Conservation (phyloP, 2,888 invertebrate genomes). For the Gisinianus flammeolus region DNA sequence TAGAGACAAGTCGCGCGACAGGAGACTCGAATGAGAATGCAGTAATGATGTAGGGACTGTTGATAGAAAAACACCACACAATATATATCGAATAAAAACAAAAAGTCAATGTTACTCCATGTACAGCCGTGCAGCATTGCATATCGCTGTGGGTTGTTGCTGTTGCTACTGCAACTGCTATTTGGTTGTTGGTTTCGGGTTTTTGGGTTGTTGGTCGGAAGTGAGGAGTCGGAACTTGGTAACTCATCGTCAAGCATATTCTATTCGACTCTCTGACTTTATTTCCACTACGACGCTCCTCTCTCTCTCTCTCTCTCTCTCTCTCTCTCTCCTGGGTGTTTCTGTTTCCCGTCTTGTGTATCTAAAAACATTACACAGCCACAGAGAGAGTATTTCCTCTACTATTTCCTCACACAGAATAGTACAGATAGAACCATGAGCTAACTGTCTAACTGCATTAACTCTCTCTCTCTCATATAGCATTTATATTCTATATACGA, state of each 20-base stretch:
- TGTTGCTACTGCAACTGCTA: not conserved
- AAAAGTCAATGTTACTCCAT: not conserved
- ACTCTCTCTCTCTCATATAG: not conserved
- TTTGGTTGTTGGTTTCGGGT: not conserved
- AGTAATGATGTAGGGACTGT: not conserved
- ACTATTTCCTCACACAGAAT: not conserved
- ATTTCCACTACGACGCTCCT: too few relatives aligned
- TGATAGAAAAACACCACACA: not conserved
- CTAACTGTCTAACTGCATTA: not conserved
- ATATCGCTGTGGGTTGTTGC: not conserved
- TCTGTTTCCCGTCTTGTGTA: constrained; percentile 10
- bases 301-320: too few relatives aligned
- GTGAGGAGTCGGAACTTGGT: not conserved
- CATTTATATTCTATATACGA: not conserved
- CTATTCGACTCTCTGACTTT: too few relatives aligned
- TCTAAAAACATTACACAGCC: constrained; percentile 12
- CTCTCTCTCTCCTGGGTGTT: constrained; percentile 6
- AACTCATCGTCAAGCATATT: not conserved
- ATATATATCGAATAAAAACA: not conserved
- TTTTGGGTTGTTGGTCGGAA: not conserved
- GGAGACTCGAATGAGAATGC: not conserved
- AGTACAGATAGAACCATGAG: not conserved
- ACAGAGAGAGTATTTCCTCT: not conserved
- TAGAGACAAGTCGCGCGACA: not conserved
- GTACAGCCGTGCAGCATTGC: not conserved